phyloP scores from a whole-genome alignment of 2,888 invertebrate species.

The Lasiommata megera region DNA sequence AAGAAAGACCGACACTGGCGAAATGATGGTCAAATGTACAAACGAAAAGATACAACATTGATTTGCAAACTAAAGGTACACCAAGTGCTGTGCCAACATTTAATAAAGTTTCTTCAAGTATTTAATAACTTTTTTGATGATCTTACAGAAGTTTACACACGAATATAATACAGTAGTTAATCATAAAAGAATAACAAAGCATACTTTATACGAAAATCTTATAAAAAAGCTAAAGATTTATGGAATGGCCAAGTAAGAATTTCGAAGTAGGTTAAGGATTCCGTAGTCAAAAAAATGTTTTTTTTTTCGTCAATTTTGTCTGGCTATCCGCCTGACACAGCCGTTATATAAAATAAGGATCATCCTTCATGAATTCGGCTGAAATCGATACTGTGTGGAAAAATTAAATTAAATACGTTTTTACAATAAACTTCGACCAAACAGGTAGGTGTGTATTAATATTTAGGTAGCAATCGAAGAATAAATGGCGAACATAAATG shows the following conservation, averaged over 20 bases:
- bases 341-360: no score
- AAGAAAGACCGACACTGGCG: constrained; percentile 48
- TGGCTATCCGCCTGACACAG: no score
- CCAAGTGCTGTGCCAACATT: constrained; percentile 69
- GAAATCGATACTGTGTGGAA: no score
- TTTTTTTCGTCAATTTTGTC: background rate
- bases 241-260: background rate
- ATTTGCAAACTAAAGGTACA: constrained; percentile 74
- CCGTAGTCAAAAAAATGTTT: background rate
- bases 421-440: no score
- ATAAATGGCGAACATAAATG: no score
- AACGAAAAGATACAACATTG: constrained; percentile 70
- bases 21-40: constrained; percentile 68
- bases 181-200: background rate
- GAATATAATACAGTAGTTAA: background rate
- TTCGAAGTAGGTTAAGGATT: background rate
- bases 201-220: constrained; percentile 1
- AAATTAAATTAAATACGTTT: no score
- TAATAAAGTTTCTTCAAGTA: constrained; percentile 2
- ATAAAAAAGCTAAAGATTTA: background rate
- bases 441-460: no score
- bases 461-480: no score
- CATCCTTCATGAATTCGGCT: no score
- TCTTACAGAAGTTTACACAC: background rate
- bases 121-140: background rate